A percentile compares a stretch with the other conserved stretches of the same genome.
These are phyloP conservation scores for Prietella phreatophila DNA, from an alignment of 2,113 vertebrate genomes.

Conservation along the genomic window DNA sequence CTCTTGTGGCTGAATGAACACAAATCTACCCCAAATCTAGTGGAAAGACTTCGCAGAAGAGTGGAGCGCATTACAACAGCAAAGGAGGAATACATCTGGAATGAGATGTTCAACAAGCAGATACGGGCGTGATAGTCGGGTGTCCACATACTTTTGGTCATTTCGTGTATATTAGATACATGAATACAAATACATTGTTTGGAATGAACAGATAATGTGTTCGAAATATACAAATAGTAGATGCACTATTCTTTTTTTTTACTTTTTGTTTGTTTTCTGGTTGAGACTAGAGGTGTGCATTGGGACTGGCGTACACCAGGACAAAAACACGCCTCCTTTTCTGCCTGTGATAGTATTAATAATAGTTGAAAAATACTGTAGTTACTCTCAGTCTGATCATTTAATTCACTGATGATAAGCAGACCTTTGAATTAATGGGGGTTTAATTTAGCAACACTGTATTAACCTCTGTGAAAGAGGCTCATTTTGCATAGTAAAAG, in stretches of 20 bases:
- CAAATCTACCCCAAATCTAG: background rate
- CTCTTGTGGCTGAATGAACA: background rate
- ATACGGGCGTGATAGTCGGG: too few species aligned
- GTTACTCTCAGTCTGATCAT: too few species aligned
- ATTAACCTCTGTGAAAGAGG: background rate
- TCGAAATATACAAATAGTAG: background rate
- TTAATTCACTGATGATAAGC: background rate
- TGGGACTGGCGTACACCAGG: background rate
- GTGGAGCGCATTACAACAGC: too few species aligned
- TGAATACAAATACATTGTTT: background rate
- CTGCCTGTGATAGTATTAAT: background rate
- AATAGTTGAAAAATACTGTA: too few species aligned
- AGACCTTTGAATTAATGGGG: too few species aligned
- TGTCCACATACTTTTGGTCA: background rate
- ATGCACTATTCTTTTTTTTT: background rate
- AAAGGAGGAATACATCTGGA: too few species aligned
- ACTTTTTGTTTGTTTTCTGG: background rate
- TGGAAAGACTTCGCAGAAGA: background rate
- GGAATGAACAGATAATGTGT: background rate
- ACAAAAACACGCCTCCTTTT: background rate
- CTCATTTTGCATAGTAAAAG: too few species aligned
- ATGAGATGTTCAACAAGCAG: background rate
- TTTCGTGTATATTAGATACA: background rate
- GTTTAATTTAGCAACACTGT: background rate
- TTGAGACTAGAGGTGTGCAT: background rate